Evolutionary conservation across 2,113 vertebrate species (phyloP).

Genomic region (Brienomyrus longianalis): DNA sequence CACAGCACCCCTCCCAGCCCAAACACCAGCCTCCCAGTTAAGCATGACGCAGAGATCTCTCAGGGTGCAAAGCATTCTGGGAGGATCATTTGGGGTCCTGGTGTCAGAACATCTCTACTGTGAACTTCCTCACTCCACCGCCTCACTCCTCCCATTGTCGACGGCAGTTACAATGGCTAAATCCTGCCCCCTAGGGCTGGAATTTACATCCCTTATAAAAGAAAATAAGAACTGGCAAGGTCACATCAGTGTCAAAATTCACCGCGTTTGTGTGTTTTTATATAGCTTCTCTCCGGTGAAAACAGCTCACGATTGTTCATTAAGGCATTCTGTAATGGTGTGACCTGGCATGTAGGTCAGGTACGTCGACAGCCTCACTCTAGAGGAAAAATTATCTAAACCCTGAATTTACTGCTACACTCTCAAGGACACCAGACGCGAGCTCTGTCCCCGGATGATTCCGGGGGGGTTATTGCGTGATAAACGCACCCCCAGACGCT

Average conservation of each 20-base stretch:
- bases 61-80: background rate
- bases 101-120: background rate
- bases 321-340: background rate
- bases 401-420: background rate
- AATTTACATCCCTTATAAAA: background rate
- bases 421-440: background rate
- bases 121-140: background rate
- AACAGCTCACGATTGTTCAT: background rate
- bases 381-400: background rate
- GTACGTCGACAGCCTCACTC: background rate
- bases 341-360: background rate
- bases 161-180: background rate
- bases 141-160: background rate
- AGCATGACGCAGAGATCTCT: background rate
- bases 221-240: background rate
- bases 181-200: background rate
- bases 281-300: background rate
- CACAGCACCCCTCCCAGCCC: background rate
- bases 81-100: background rate
- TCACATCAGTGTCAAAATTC: background rate
- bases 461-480: background rate
- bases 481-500: background rate
- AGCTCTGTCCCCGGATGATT: background rate
- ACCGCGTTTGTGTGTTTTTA: background rate
- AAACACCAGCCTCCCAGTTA: background rate